Base-by-base conservation (phyloP, 2,888 invertebrate genomes). In the Leptopilina myrica region DNA sequence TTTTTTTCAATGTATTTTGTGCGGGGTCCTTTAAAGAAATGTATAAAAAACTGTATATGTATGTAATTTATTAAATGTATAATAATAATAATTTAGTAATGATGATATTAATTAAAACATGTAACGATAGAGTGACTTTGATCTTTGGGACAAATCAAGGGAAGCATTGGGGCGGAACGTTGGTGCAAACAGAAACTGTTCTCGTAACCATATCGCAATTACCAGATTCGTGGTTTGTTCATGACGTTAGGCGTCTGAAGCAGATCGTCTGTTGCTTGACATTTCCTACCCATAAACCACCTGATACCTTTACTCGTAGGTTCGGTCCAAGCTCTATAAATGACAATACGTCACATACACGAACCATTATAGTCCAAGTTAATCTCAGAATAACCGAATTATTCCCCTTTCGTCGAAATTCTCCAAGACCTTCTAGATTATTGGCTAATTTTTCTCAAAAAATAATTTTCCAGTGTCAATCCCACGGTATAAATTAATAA, bases 201-300 rank as follows among this genome's bases (percentile, higher is more conserved):
- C 67, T 69, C 53, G 73, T 9, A 73, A 56, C 73, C 56, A 73
- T 73, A 73, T 56, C 33, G 56, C 86, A 87, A 87, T 87, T 87
- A 85, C 84, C 83, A 83, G 81, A 85, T 82, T 85, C 79, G 83
- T 85, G 81, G 84, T 84, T 86, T 85, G 88, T 81, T 84, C 83
- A 80, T 87, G 88, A 88, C 88, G 85, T 88, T 84, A 85, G 84
- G 87, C 84, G 87, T 88, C 85, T 81, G 80, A 78, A 81, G 77
- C 87, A 88, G 86, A 78, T 82, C 83, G 84, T 85, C 86, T 83
- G 85, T 84, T 85, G 78, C 83, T 84, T 85, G 87, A 87, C 84
- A 85, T 82, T 84, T 69, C 69, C 49, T 33, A 53, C 26, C 73
- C 33, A 73, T 73, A 73, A 73, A 73, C 73, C 73, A 73, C 73